A percentile compares a stretch with the other conserved stretches of the same genome.
Evolutionary conservation across 1,140 invertebrate genomes (phyloP).

Genomic region (Platorchestia sp.): DNA sequence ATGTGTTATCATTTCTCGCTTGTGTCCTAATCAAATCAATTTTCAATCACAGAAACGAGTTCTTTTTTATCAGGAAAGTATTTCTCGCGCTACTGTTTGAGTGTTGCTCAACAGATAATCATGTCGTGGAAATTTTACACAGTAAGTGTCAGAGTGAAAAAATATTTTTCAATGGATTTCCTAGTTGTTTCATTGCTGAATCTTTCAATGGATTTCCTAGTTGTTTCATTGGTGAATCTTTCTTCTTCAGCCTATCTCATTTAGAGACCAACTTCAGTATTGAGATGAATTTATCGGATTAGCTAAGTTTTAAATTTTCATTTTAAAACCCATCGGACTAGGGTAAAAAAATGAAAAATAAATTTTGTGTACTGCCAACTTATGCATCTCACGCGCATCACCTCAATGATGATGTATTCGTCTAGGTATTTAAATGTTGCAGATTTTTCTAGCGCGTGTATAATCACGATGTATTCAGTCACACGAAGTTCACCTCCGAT

Average conservation of each 20-base stretch:
- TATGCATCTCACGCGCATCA: too few relatives aligned
- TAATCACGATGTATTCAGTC: too few relatives aligned
- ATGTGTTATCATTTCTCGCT: neutral
- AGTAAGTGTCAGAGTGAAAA: neutral
- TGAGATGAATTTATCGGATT: neutral
- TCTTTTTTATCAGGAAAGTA: neutral
- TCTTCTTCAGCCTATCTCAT: neutral
- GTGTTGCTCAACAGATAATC: neutral
- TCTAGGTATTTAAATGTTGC: too few relatives aligned
- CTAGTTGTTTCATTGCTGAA: neutral
- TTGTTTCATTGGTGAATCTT: neutral
- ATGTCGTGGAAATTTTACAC: slow-evolving; percentile 48
- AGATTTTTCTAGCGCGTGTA: too few relatives aligned
- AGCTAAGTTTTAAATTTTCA: too few relatives aligned
- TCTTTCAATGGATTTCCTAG: neutral
- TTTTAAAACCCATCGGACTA: too few relatives aligned
- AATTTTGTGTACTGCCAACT: too few relatives aligned
- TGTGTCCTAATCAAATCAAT: neutral
- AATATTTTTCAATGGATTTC: neutral
- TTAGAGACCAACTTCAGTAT: neutral
- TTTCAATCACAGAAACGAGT: neutral
- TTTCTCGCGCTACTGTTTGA: neutral
- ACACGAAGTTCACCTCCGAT: too few relatives aligned
- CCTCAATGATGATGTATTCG: too few relatives aligned
- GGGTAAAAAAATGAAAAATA: too few relatives aligned